These are phyloP conservation scores for Chitala chitala DNA, from an alignment of 2,113 vertebrate species.

Conservation along the genomic window DNA sequence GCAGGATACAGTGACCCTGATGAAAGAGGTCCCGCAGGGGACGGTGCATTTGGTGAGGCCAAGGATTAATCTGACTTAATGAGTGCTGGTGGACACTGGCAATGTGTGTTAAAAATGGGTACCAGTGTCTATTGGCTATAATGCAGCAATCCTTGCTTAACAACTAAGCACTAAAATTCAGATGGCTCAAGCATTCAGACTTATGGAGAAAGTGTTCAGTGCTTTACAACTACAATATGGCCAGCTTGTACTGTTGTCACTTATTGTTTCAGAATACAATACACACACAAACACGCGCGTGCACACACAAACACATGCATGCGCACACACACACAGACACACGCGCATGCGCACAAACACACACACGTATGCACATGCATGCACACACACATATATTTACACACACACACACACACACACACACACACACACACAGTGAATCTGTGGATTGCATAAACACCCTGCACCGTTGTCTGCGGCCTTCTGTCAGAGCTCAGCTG, in stretches of 20 bases:
- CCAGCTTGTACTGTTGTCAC: no score
- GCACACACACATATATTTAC: no score
- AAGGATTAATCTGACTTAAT: constrained; percentile 58
- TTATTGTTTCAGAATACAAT: no score
- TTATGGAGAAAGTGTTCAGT: neutral
- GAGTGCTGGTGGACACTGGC: constrained; percentile 46
- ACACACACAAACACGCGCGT: no score
- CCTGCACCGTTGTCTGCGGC: neutral
- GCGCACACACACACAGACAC: no score
- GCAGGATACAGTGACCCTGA: constrained; percentile 44
- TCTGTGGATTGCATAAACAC: neutral
- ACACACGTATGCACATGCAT: no score
- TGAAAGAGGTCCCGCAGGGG: constrained; percentile 53
- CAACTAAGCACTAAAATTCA: neutral
- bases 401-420: no score
- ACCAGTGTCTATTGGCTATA: constrained; percentile 6
- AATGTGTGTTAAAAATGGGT: constrained; percentile 38
- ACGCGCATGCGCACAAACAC: no score
- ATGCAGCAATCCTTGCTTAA: neutral
- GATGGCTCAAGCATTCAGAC: neutral
- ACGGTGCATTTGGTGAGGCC: constrained; percentile 37
- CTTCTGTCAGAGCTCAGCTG: neutral
- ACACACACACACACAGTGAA: no score
- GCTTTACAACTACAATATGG: neutral
- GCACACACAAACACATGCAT: no score